Evolutionary conservation across 37 sponge, comb jelly and placozoan genomes (phyloP).

Genomic region (Ephydatia muelleri): DNA sequence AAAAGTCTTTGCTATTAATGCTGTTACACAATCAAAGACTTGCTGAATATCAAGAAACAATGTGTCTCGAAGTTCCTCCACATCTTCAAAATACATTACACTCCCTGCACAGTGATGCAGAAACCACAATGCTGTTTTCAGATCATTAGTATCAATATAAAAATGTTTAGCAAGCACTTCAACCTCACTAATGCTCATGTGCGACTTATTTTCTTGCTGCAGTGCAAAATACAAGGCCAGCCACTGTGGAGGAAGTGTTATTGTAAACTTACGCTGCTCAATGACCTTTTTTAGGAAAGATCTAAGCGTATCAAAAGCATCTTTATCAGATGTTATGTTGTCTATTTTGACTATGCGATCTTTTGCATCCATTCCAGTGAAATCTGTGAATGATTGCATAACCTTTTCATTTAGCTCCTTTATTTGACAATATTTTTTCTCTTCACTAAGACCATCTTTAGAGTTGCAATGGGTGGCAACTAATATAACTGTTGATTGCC

Average conservation of each 20-base stretch:
- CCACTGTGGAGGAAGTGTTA: neutral
- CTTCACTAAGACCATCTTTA: neutral
- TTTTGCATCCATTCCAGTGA: neutral
- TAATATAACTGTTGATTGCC: neutral
- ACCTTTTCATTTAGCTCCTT: neutral
- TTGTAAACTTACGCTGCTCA: neutral
- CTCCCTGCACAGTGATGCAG: neutral
- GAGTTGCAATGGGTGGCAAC: neutral
- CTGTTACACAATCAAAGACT: neutral
- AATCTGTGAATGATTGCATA: neutral
- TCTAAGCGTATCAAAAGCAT: neutral
- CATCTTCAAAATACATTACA: neutral
- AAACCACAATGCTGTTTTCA: neutral
- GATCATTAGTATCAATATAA: neutral
- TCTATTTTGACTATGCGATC: neutral
- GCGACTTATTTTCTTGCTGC: neutral
- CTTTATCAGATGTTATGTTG: neutral
- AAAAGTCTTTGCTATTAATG: neutral
- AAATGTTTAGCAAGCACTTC: neutral
- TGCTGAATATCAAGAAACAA: neutral
- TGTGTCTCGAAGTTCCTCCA: neutral
- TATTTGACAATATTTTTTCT: neutral
- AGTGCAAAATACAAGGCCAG: neutral
- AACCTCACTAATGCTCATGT: neutral
- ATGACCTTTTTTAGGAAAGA: neutral